Evolutionary conservation across 2,113 vertebrate species (phyloP), one percentile per base, ranked within the genome.

Genomic region (Seriola quinqueradiata): DNA sequence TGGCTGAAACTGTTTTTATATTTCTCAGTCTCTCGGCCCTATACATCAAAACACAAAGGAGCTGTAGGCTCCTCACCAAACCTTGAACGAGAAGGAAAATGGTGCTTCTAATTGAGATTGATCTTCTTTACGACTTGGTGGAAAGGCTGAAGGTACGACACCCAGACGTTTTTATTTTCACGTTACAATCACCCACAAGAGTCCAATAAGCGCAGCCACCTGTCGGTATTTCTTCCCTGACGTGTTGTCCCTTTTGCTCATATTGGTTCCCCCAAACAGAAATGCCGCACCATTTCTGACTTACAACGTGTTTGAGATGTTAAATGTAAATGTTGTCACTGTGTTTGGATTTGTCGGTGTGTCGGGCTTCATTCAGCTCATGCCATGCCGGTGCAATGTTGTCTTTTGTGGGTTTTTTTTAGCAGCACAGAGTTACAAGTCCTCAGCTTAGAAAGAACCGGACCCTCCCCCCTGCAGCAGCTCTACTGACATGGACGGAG

Each of bases 171-270:
- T 85, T 84, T 54, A n/a, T 70, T 64, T 44, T 16, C 70, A 74
- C 73, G 70, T 81, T 79, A 40, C 78, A 64, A 92, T 90, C 86
- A 92, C 89, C 82, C 91, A 83, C 92, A 38, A 25, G 93, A 90
- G 93, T 88, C 86, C 89, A 82, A 83, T 92, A 88, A 89, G 72
- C 11, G 1, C 64, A 40, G 59, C 80, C 60, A 28, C 28, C 76
- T 72, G 58, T 84, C 68, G 57, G 73, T 67, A 78, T 84, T 82
- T 85, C 81, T 82, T 68, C 55, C 40, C 70, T 54, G 21, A 70
- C 50, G 52, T 64, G 81, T 64, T 73, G 67, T 72, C 74, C 44
- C 58, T 50, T 48, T 66, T 28, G 86, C 70, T 80, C 78, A 80
- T 84, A 84, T 89, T 92, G 82, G 86, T 86, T 90, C 83, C 64